These are phyloP conservation scores for Polia nebulosa DNA, from an alignment of 2,888 invertebrate species.

Conservation along the genomic window DNA sequence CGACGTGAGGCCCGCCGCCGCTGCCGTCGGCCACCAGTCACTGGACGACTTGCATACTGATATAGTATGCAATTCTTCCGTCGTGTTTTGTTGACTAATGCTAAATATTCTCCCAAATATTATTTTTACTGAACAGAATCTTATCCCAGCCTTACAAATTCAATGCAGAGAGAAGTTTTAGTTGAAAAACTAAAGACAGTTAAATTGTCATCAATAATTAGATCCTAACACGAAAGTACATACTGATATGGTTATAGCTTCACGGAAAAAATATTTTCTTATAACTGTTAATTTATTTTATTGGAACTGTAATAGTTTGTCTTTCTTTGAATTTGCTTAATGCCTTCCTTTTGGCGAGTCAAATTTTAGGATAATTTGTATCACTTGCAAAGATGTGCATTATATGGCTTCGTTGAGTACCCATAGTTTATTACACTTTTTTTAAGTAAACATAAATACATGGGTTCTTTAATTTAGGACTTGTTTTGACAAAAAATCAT, in stretches of 20 bases:
- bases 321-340: background rate
- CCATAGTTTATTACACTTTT: background rate
- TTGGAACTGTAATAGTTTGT: background rate
- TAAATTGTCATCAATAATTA: constrained; percentile 6
- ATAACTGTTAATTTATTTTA: constrained; percentile 7
- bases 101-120: constrained; percentile 13
- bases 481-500: background rate
- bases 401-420: background rate
- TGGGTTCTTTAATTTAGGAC: background rate
- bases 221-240: constrained; percentile 8
- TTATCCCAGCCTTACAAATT: background rate
- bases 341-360: background rate
- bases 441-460: background rate
- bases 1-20: constrained; percentile 29
- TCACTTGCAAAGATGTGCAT: background rate
- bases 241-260: background rate
- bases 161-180: background rate
- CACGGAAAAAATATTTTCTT: background rate
- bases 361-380: background rate
- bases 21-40: constrained; percentile 38
- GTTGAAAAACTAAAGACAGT: constrained; percentile 3
- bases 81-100: constrained; percentile 30
- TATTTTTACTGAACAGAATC: background rate
- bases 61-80: no score
- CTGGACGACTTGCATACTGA: constrained; percentile 41